Percentiles rank a stretch among this genome's conserved stretches.
phyloP scores from a whole-genome alignment of 2,797 vertebrate species.

The Parauchenoglanis punctatus region DNA sequence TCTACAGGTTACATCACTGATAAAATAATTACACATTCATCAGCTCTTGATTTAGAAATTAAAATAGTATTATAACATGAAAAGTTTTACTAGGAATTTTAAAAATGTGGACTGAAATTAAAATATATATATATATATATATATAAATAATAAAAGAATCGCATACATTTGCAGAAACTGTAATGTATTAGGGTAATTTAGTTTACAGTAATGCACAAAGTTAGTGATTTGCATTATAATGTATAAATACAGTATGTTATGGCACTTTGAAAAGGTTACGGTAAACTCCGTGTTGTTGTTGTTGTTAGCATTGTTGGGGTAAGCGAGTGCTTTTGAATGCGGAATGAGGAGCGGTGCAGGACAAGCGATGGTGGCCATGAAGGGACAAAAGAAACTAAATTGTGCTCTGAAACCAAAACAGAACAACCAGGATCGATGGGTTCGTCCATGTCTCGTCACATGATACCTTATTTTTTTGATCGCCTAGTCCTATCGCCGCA shows the following conservation, averaged over 20 bases:
- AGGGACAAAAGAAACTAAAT: constrained; percentile 14
- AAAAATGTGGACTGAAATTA: too few relatives aligned
- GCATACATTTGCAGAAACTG: too few relatives aligned
- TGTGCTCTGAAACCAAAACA: constrained; percentile 17
- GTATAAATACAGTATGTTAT: neutral
- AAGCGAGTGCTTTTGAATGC: neutral
- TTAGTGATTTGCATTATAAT: neutral
- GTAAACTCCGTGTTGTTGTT: neutral
- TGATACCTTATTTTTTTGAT: constrained; percentile 80
- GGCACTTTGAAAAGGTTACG: neutral
- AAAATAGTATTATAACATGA: too few relatives aligned
- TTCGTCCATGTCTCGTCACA: constrained; percentile 27
- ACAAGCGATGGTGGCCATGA: constrained; percentile 35
- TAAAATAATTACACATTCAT: too few relatives aligned
- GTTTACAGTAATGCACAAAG: neutral
- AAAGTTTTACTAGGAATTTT: too few relatives aligned
- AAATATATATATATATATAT: too few relatives aligned
- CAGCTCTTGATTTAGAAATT: too few relatives aligned
- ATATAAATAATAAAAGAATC: too few relatives aligned
- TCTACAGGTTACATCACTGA: too few relatives aligned
- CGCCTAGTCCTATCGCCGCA: constrained; percentile 76
- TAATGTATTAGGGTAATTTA: neutral
- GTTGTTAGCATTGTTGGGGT: neutral
- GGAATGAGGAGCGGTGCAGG: constrained; percentile 32
- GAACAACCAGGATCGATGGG: constrained; percentile 29